Conservation (phyloP, 1,140 invertebrate species). For the Euglossa dilemma region DNA sequence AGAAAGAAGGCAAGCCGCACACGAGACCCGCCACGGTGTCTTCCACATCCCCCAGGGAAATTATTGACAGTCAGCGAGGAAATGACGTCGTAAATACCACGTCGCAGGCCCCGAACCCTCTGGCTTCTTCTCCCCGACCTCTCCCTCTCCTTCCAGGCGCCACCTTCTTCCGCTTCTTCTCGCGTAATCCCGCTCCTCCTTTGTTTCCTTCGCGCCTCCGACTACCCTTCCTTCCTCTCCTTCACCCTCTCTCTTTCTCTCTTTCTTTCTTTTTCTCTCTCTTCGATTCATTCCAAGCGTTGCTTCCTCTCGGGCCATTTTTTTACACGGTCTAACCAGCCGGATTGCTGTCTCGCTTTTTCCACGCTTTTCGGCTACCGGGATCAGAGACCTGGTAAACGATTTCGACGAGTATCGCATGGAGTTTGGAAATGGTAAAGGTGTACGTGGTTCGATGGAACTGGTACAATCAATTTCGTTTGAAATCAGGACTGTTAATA, state of each 20-base stretch:
- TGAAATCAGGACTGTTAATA: no score
- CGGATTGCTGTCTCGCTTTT: neutral
- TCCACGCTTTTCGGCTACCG: neutral
- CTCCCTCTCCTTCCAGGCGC: slow-evolving; percentile 9
- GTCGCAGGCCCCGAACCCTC: slow-evolving; percentile 56
- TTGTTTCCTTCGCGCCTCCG: slow-evolving; percentile 58
- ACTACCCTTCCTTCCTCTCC: neutral
- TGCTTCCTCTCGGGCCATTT: neutral
- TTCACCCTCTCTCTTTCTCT: neutral
- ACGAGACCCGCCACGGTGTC: slow-evolving; percentile 63
- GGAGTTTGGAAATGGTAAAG: no score
- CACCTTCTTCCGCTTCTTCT: slow-evolving; percentile 45
- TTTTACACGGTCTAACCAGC: slow-evolving; percentile 13
- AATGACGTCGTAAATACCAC: slow-evolving; percentile 82
- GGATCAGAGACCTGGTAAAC: neutral
- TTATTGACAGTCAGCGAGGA: slow-evolving; percentile 82
- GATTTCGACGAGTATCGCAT: no score
- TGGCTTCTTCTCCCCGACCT: slow-evolving; percentile 27
- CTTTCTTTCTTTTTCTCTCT: neutral
- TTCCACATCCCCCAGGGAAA: slow-evolving; percentile 80
- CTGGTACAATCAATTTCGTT: no score
- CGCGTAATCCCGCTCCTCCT: slow-evolving; percentile 69
- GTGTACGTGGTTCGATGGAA: no score
- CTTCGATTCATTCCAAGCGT: slow-evolving; percentile 38
- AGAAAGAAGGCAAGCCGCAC: slow-evolving; percentile 44